Base-by-base conservation (phyloP, 2,113 vertebrate genomes). In the Sinocyclocheilus rhinocerous region DNA sequence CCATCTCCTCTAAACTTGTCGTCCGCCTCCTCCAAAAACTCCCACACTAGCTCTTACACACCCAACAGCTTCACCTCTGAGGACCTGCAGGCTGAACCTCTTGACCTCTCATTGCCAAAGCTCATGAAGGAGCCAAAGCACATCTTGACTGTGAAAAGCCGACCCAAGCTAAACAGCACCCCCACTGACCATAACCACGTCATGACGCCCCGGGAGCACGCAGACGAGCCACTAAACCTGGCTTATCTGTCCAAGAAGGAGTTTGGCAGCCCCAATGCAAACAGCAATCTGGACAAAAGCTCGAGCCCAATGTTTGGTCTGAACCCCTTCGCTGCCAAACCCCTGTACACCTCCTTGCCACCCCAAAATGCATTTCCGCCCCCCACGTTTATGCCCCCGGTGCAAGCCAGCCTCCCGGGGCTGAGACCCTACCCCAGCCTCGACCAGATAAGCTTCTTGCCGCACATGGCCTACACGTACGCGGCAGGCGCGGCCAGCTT, bases 361-460 rank as follows among this genome's bases (percentile, higher is more conserved):
- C 98, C 98, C 77, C 98, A 99, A 92, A 98, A 97, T 93, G 97
- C 97, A 90, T 99, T 99, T 91, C 97, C 98, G 73, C 97, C 97
- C 0, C 97, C 97, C 91, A 97, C 97, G 79, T 99, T 99, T 92
- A 98, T 99, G 98, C 96, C 98, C 79, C 97, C 97, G 2, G 97
- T 99, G 91, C 98, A 99, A 94, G 97, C 97, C 92, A 97, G 95
- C 94, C 98, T 99, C 90, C 97, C 98, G 26, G 97, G 97, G 88
- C 95, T 99, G 77, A 96, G 98, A 95, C 96, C 95, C 86, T 99
- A 99, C 88, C 98, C 98, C 69, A 97, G 98, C 93, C 96, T 99
- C 93, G 98, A 99, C 94, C 98, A 99, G 93, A 98, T 99, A 97
- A 97, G 97, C 96, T 99, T 99, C 96, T 96, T 99, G 94, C 98